Percentiles rank a stretch among this genome's conserved stretches.
Conservation (phyloP, 2,888 invertebrate species). For the Marronus borbonicus region DNA sequence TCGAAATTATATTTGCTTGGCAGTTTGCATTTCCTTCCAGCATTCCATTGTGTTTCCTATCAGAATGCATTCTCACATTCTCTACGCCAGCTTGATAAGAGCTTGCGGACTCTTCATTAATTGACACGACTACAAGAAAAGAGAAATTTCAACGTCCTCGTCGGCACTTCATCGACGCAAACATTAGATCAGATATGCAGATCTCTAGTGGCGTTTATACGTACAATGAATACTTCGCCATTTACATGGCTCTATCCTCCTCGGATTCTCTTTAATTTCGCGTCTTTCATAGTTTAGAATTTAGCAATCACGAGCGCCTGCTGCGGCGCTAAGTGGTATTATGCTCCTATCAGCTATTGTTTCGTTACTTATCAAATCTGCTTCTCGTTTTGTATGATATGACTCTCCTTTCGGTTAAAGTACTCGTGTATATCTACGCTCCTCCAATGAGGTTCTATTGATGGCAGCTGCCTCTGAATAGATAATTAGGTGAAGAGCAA, state of each 20-base stretch:
- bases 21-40: neutral
- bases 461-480: constrained; percentile 18
- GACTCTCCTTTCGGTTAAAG: constrained; percentile 21
- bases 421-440: constrained; percentile 2
- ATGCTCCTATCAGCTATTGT: constrained; percentile 38
- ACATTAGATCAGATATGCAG: constrained; percentile 22
- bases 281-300: constrained; percentile 19
- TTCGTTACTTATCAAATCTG: constrained; percentile 38
- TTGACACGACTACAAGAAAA: neutral
- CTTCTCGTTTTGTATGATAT: constrained; percentile 37
- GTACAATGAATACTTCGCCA: neutral
- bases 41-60: constrained; percentile 21
- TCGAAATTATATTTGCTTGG: neutral
- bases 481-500: constrained; percentile 29
- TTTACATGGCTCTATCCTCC: constrained; percentile 1
- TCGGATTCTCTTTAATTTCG: constrained; percentile 23
- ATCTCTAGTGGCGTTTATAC: constrained; percentile 16
- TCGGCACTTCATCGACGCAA: constrained; percentile 14
- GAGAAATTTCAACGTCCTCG: neutral
- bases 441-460: constrained; percentile 29
- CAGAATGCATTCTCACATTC: neutral
- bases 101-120: neutral
- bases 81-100: neutral
- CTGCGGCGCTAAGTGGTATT: constrained; percentile 36
- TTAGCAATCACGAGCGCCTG: constrained; percentile 24